phyloP scores from a whole-genome alignment of 2,113 vertebrate genomes.

The Agapornis roseicollis region DNA sequence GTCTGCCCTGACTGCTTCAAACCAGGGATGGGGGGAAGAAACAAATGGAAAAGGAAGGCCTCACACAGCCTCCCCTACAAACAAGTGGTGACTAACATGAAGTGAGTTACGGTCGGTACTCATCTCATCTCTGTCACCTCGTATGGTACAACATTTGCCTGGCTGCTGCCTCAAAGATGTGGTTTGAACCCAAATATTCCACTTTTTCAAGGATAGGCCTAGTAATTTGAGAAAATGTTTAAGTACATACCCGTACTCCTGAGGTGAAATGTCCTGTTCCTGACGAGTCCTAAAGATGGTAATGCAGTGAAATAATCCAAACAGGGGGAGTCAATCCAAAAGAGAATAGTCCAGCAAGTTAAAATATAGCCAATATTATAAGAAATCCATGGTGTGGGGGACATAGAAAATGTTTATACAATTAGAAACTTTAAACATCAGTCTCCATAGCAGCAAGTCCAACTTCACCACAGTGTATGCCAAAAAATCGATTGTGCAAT shows the following conservation, averaged over 20 bases:
- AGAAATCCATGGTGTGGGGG: conserved; percentile 82
- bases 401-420: conserved; percentile 86
- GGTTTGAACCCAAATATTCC: background rate
- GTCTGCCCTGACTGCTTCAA: background rate
- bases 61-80: background rate
- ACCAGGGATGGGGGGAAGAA: background rate
- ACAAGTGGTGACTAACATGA: background rate
- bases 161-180: background rate
- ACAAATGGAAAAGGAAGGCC: background rate
- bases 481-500: conserved; percentile 79
- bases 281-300: conserved; percentile 86
- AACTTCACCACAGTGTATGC: conserved; percentile 80
- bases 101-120: background rate
- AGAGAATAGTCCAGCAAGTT: conserved; percentile 86
- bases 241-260: conserved; percentile 86
- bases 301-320: conserved; percentile 88
- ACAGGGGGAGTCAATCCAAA: conserved; percentile 86
- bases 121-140: background rate
- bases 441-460: conserved; percentile 82
- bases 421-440: conserved; percentile 83
- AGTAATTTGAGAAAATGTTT: conserved; percentile 77
- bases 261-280: conserved; percentile 87
- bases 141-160: background rate
- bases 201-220: conserved; percentile 63
- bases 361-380: conserved; percentile 87